Conservation (phyloP, 2,797 vertebrate species). For the Taeniopygia guttata region DNA sequence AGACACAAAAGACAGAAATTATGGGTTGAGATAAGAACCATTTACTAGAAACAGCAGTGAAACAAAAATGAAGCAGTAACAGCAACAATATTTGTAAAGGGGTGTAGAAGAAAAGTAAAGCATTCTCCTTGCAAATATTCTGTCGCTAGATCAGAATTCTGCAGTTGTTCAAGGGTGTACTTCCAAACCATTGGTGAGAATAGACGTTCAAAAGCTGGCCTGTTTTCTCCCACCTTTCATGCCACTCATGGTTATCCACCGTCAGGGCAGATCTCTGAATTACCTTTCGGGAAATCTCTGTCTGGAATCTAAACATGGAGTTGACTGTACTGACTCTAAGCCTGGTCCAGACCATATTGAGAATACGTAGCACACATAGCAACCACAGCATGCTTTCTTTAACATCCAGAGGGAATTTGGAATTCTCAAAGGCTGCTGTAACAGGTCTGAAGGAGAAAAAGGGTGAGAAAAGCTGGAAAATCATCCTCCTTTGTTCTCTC, state of each 20-base stretch:
- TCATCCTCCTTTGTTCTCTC: background rate
- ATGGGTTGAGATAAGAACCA: background rate
- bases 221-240: background rate
- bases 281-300: background rate
- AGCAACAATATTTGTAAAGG: background rate
- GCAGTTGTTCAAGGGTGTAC: background rate
- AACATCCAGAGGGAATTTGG: background rate
- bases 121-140: background rate
- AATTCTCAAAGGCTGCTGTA: background rate
- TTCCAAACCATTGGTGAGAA: background rate
- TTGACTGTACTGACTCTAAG: background rate
- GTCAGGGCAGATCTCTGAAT: background rate
- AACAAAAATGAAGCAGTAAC: background rate
- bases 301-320: background rate
- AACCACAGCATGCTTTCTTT: background rate
- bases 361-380: accelerated
- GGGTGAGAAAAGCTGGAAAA: background rate
- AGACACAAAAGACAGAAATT: background rate
- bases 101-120: background rate
- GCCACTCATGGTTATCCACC: no score
- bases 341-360: background rate
- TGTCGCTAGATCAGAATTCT: background rate
- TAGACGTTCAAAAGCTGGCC: background rate
- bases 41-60: background rate
- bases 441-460: background rate